These are phyloP conservation scores for Zaprionus capensis DNA, from an alignment of 1,140 invertebrate species.

Conservation along the genomic window DNA sequence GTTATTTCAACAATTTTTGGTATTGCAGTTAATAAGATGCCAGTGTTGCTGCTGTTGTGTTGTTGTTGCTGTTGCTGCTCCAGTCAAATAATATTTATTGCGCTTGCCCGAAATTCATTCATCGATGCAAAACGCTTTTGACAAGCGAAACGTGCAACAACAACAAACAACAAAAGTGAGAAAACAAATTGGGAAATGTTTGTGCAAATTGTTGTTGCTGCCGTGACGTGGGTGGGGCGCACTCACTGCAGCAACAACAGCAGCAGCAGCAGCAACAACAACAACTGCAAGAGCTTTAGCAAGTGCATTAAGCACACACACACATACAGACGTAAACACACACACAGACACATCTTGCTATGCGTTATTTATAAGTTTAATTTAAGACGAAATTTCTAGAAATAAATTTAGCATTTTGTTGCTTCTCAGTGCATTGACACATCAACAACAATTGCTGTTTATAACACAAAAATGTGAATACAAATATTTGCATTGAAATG, in stretches of 20 bases:
- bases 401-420: conserved; percentile 56
- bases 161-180: conserved; percentile 1
- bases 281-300: conserved; percentile 3
- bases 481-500: not conserved
- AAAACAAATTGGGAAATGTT: conserved; percentile 10
- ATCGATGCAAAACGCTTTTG: conserved; percentile 42
- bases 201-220: not conserved
- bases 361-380: conserved; percentile 64
- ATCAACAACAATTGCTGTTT: not conserved
- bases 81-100: conserved; percentile 22
- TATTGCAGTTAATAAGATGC: conserved; percentile 16
- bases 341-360: not conserved
- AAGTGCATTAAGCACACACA: conserved; percentile 47
- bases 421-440: conserved; percentile 66
- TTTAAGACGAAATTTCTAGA: conserved; percentile 72
- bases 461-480: not conserved
- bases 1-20: conserved; percentile 36
- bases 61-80: conserved; percentile 30
- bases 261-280: conserved; percentile 9
- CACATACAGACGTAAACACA: conserved; percentile 1
- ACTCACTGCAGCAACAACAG: not conserved
- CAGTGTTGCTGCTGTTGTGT: conserved; percentile 10
- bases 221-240: conserved; percentile 30
- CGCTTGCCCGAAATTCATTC: conserved; percentile 41
- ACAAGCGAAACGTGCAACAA: conserved; percentile 46